phyloP scores from a whole-genome alignment of 2,888 invertebrate species.

The Heliconius sara region DNA sequence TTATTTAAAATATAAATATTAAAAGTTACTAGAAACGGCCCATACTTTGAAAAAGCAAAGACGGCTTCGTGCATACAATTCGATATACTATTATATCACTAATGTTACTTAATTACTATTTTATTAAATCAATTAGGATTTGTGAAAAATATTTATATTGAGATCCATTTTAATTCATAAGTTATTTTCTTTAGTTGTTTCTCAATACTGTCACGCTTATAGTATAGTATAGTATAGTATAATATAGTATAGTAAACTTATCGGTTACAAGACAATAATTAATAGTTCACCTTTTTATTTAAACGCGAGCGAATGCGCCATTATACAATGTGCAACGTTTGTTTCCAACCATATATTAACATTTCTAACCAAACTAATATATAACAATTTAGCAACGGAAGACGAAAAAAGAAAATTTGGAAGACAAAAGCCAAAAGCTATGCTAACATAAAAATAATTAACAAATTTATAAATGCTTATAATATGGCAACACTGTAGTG shows the following conservation, averaged over 20 bases:
- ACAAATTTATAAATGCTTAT: conserved; percentile 58
- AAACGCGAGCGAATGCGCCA: conserved; percentile 71
- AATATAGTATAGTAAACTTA: conserved; percentile 55
- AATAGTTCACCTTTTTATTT: conserved; percentile 76
- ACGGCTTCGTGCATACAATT: conserved; percentile 20
- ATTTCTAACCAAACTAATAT: conserved; percentile 40
- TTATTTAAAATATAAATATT: conserved; percentile 17
- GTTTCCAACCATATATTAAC: conserved; percentile 53
- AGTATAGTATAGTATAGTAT: conserved; percentile 44
- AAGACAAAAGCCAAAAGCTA: conserved; percentile 62
- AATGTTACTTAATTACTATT: conserved; percentile 62
- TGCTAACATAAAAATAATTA: conserved; percentile 44
- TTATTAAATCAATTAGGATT: conserved; percentile 59
- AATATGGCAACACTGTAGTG: conserved; percentile 60
- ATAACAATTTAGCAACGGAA: conserved; percentile 55
- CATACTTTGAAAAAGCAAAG: neutral
- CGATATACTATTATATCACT: conserved; percentile 49
- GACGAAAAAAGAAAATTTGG: conserved; percentile 64
- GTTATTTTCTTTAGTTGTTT: conserved; percentile 71
- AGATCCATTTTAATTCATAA: conserved; percentile 62
- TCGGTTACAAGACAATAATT: conserved; percentile 75
- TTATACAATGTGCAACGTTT: conserved; percentile 67
- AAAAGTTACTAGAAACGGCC: neutral
- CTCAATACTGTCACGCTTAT: conserved; percentile 70
- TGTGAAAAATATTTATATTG: conserved; percentile 73